phyloP scores from a whole-genome alignment of 1,140 invertebrate species.

The Trichomalopsis sarcophagae region DNA sequence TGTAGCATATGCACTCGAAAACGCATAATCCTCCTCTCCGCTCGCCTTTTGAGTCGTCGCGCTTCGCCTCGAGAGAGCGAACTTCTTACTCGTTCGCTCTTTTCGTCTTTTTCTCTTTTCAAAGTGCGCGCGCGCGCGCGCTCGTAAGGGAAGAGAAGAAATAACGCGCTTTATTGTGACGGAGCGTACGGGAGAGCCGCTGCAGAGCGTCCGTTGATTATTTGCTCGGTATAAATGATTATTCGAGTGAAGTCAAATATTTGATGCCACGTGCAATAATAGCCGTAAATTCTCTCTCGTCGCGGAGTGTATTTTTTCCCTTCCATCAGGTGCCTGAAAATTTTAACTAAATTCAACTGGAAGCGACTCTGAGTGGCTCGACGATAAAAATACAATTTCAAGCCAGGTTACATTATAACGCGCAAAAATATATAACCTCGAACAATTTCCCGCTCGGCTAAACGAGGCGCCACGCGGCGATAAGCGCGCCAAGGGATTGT shows the following conservation, averaged over 20 bases:
- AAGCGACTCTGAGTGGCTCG: not conserved
- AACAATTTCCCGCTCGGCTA: not conserved
- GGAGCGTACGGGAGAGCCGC: too few species aligned
- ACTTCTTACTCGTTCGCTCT: not conserved
- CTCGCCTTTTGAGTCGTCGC: not conserved
- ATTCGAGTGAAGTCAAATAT: conserved; percentile 10
- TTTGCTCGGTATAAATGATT: not conserved
- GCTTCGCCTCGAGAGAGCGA: not conserved
- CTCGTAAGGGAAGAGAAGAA: not conserved
- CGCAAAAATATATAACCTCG: not conserved
- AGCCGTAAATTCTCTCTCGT: not conserved
- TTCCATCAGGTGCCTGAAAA: not conserved
- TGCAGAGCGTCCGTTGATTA: not conserved
- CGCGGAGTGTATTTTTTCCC: not conserved
- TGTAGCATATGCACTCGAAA: not conserved
- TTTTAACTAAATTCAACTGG: not conserved
- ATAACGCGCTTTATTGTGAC: conserved; percentile 26
- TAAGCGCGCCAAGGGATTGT: not conserved
- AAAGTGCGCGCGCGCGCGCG: not conserved
- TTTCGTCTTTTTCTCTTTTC: not conserved
- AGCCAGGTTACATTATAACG: not conserved
- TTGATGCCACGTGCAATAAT: not conserved
- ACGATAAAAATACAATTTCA: not conserved
- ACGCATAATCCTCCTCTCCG: conserved; percentile 4
- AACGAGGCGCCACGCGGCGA: not conserved